Base-by-base conservation (phyloP, 2,888 invertebrate species). In the Thereva unica region DNA sequence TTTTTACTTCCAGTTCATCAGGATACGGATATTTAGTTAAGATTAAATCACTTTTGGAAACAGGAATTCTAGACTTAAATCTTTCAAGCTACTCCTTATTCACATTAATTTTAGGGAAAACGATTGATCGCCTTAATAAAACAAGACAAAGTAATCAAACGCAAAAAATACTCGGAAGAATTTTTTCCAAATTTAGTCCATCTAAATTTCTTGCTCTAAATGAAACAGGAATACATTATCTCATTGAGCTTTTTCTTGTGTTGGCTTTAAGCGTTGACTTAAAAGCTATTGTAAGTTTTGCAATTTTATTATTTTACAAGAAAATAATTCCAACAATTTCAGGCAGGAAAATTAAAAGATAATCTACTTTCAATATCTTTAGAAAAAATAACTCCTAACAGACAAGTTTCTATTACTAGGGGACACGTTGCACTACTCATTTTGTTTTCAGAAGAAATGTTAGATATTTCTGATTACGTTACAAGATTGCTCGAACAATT, bases 161-260 rank as follows among this genome's bases (percentile, higher is more conserved):
- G 0, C 78, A 78, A 55, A 81, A 85, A 73, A 78, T 86, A 8
- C 78, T 84, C 70, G 85, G 86, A 0, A 80, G 86, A 64, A 83
- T 87, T 67, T 85, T 83, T 70, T 83, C 85, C 0, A 86, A 86
- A 74, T 85, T 86, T 67, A 83, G 85, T 9, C 76, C 82, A n/a
- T 81, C 81, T 56, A 86, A 86, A 76, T 78, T 86, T 59, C 74
- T 82, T 64, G 82, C 84, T 5, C 79, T 86, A 8, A 83, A 82
- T 35, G 84, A 85, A 72, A 78, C 78, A 37, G 86, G 86, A 1
- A 78, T 86, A 41, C 84, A 84, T 71, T 84, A 86, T 77, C 82
- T 86, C 50, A 78, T 84, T 9, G 80, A 80, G 69, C 71, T 82
- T 12, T 79, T 82, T 67, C 71, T 81, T 0, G 75, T 77, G 6